Conservation (phyloP, 2,888 invertebrate genomes). For the Nebria salina region DNA sequence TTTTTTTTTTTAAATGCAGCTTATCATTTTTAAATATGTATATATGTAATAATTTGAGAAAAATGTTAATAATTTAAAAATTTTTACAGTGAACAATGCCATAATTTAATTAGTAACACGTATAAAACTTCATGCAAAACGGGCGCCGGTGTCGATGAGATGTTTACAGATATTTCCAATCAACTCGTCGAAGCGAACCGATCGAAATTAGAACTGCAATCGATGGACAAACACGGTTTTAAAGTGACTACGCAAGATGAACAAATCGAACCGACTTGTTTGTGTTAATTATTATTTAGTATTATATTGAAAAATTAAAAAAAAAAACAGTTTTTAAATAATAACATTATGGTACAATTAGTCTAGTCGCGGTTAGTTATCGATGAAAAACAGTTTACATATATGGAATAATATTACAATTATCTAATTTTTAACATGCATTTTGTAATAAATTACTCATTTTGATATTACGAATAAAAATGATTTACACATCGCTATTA, state of each 20-base stretch:
- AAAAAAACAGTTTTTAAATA: too few relatives aligned
- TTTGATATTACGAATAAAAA: not conserved
- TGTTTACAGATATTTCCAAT: slow-evolving; percentile 89
- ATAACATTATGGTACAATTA: not conserved
- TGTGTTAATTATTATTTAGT: slow-evolving; percentile 59
- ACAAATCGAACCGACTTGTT: slow-evolving; percentile 61
- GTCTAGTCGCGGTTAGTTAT: not conserved
- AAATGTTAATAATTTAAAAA: not conserved
- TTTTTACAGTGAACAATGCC: slow-evolving; percentile 84
- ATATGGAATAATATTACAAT: not conserved
- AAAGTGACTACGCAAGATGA: slow-evolving; percentile 75
- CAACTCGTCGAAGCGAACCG: slow-evolving; percentile 83
- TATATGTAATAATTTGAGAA: not conserved
- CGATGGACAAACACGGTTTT: slow-evolving; percentile 80
- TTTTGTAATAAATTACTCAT: not conserved
- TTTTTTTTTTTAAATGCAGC: too few relatives aligned
- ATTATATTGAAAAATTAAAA: not conserved
- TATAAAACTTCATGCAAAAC: slow-evolving; percentile 92
- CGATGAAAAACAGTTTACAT: not conserved
- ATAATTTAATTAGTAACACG: slow-evolving; percentile 86
- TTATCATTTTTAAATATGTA: too few relatives aligned
- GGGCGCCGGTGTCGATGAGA: slow-evolving; percentile 86
- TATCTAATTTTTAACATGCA: not conserved
- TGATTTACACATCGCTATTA: not conserved
- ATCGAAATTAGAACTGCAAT: slow-evolving; percentile 83